Evolutionary conservation across 2,113 vertebrate genomes (phyloP).

Genomic region (Mesembrinibis cayennensis): DNA sequence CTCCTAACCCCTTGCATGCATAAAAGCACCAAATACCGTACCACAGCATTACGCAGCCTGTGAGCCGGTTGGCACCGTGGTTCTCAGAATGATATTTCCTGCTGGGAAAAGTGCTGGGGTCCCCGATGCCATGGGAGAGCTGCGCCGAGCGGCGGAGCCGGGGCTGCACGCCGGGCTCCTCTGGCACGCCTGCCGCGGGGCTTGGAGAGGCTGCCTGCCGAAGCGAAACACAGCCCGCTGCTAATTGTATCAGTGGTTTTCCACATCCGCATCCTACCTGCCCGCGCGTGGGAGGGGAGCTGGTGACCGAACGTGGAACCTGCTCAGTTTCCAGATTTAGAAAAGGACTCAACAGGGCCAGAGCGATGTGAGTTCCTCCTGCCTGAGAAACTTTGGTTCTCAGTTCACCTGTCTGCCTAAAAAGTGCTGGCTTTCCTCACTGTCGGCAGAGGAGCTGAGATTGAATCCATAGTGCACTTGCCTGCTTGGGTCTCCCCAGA

Average conservation of each 20-base stretch:
- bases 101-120: neutral
- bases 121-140: accelerated
- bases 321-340: neutral
- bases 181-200: accelerated
- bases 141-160: accelerated
- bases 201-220: no score
- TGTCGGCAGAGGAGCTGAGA: neutral
- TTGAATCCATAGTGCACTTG: accelerated
- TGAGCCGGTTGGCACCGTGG: accelerated
- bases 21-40: accelerated
- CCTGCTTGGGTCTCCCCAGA: neutral
- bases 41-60: accelerated
- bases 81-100: neutral
- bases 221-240: neutral
- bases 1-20: accelerated
- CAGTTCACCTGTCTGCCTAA: accelerated
- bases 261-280: conserved; percentile 14
- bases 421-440: neutral
- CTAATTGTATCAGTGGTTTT: neutral
- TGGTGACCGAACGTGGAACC: neutral
- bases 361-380: neutral
- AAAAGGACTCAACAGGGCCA: neutral
- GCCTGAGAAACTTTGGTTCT: neutral
- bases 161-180: neutral
- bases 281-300: neutral